Percentiles rank a stretch among this genome's conserved stretches.
Conservation (phyloP, 2,113 vertebrate species). For the Chamaea fasciata region DNA sequence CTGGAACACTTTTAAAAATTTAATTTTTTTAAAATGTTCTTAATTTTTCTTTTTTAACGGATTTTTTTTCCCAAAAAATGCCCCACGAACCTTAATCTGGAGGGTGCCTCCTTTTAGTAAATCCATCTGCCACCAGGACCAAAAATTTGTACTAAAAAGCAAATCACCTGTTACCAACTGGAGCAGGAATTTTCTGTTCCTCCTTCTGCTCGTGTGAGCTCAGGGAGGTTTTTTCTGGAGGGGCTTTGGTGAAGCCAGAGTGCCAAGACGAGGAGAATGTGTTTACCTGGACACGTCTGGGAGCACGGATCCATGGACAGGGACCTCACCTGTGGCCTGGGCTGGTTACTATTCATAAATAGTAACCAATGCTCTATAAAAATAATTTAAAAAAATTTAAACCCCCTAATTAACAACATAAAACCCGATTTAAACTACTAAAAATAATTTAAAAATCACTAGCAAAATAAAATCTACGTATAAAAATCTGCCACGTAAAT, state of each 20-base stretch:
- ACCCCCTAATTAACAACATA: no score
- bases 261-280: fast-evolving
- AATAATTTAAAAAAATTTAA: no score
- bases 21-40: no score
- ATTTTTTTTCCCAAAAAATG: background rate
- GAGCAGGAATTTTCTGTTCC: background rate
- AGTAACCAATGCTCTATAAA: no score
- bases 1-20: background rate
- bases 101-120: background rate
- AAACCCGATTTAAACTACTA: no score
- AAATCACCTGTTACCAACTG: background rate
- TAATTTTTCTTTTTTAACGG: no score
- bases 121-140: background rate
- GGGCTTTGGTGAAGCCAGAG: background rate
- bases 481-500: no score
- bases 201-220: background rate
- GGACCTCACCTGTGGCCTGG: background rate
- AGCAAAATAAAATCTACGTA: no score
- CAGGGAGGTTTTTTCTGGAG: background rate
- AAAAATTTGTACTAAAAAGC: background rate
- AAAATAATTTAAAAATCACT: no score
- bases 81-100: background rate
- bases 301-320: background rate
- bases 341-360: no score
- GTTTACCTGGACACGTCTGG: background rate